These are phyloP conservation scores for Gopherus flavomarginatus DNA, from an alignment of 2,113 vertebrate genomes.

Conservation along the genomic window DNA sequence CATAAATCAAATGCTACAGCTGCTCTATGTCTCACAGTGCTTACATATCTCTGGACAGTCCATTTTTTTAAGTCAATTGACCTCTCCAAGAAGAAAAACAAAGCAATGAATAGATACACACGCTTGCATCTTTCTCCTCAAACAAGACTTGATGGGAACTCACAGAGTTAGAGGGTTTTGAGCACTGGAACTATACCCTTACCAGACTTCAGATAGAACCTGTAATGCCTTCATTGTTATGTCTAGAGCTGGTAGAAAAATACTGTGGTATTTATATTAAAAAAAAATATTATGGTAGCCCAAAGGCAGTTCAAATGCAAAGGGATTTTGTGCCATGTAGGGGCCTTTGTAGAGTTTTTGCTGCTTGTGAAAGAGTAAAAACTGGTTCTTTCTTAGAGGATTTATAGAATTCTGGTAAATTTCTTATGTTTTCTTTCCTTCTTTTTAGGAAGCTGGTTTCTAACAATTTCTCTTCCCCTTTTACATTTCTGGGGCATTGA, in stretches of 20 bases:
- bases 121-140: rapidly evolving
- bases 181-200: background rate
- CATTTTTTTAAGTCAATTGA: background rate
- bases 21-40: background rate
- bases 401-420: background rate
- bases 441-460: background rate
- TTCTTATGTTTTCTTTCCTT: background rate
- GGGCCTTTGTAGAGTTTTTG: background rate
- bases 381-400: background rate
- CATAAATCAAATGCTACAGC: background rate
- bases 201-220: background rate
- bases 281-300: background rate
- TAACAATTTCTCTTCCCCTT: background rate
- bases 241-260: background rate
- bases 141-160: background rate
- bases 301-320: background rate
- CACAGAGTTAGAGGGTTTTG: background rate
- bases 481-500: no score
- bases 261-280: background rate
- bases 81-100: background rate
- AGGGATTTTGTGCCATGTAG: background rate
- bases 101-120: background rate
- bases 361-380: background rate
- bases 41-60: rapidly evolving
- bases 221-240: background rate